A percentile compares a stretch with the other conserved stretches of the same genome.
Evolutionary conservation across 92 coral and sea anemone species (phyloP).

Genomic region (Umimayanthus kanabou): DNA sequence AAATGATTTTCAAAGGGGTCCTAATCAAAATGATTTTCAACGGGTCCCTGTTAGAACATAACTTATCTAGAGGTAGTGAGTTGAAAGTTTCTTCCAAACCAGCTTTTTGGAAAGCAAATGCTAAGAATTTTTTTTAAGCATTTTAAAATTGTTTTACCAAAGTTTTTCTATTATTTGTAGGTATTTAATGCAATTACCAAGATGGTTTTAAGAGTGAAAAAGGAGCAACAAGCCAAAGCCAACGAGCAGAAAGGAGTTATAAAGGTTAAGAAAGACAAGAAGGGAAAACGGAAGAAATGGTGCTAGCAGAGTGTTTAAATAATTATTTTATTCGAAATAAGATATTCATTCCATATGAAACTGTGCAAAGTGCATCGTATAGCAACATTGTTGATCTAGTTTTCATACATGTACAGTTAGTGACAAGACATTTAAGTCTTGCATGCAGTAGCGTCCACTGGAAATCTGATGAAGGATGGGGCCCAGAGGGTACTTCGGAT

Average conservation of each 20-base stretch:
- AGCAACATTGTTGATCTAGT: background rate
- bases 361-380: background rate
- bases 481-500: background rate
- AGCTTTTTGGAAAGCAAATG: background rate
- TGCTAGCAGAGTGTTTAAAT: slow-evolving; percentile 46
- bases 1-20: too few species aligned
- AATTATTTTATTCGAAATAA: slow-evolving; percentile 32
- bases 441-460: background rate
- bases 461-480: background rate
- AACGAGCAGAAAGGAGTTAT: slow-evolving; percentile 72
- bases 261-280: slow-evolving; percentile 77
- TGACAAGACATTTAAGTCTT: background rate
- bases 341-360: slow-evolving; percentile 23
- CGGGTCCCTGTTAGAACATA: too few species aligned
- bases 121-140: too few species aligned
- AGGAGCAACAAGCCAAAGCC: slow-evolving; percentile 83
- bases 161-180: slow-evolving; percentile 49
- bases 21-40: too few species aligned
- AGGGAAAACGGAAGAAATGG: slow-evolving; percentile 64
- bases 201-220: slow-evolving; percentile 84
- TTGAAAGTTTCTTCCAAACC: background rate
- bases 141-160: background rate
- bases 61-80: background rate
- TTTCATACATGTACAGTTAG: background rate
- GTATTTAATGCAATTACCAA: slow-evolving; percentile 93